A percentile compares a stretch with the other conserved stretches of the same genome.
These are phyloP conservation scores for Ammodytes dubius DNA, from an alignment of 2,113 vertebrate species.

Conservation along the genomic window DNA sequence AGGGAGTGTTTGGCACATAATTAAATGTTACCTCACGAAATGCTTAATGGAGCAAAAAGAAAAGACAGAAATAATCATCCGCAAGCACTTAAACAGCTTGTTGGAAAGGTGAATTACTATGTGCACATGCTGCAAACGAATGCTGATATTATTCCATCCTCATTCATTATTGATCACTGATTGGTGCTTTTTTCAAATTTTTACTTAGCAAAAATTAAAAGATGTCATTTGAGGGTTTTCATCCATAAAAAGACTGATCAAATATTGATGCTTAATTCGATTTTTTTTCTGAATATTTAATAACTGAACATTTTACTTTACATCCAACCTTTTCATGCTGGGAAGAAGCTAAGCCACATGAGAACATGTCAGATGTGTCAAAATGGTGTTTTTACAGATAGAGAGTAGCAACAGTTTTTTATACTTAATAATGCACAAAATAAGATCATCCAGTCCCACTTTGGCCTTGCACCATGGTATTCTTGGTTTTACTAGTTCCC, in stretches of 20 bases:
- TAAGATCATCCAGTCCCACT: not conserved
- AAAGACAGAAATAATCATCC: conserved; percentile 35
- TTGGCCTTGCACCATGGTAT: conserved; percentile 30
- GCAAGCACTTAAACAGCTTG: conserved; percentile 27
- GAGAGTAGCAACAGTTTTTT: not conserved
- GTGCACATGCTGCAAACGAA: conserved; percentile 23
- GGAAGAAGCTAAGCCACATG: not conserved
- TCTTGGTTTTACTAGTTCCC: conserved; percentile 39
- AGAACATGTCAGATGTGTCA: not conserved
- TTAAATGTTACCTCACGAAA: conserved; percentile 57
- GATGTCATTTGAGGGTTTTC: conserved; percentile 4
- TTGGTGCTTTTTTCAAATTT: conserved; percentile 29
- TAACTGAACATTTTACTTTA: conserved; percentile 10
- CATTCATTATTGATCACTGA: conserved; percentile 63
- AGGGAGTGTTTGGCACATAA: conserved; percentile 63
- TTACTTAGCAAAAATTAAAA: not conserved
- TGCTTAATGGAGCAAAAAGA: conserved; percentile 37
- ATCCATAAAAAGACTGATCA: conserved; percentile 3
- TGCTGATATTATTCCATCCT: conserved; percentile 24
- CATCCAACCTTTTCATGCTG: not conserved
- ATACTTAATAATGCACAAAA: not conserved
- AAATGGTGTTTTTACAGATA: not conserved
- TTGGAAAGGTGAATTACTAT: conserved; percentile 25
- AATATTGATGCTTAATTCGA: conserved; percentile 1
- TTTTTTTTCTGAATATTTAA: conserved; percentile 28